Base-by-base conservation (phyloP, 2,888 invertebrate genomes). In the Lydus trimaculatus region DNA sequence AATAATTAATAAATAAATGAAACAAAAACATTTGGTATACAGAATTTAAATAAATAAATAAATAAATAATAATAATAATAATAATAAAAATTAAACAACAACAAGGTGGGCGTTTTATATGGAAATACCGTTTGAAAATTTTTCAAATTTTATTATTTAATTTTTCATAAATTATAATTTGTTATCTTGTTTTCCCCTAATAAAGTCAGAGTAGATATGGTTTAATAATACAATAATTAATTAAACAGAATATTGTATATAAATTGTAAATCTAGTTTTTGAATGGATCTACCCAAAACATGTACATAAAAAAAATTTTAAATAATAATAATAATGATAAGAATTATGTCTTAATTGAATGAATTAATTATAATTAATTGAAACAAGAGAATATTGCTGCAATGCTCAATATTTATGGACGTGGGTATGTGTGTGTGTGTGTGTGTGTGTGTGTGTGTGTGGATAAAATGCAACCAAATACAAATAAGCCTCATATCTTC, bases 101-200 rank as follows among this genome's bases (percentile, higher is more conserved):
- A 68, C 58, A 66, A 66, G 70, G 70, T 66, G 70, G n/a, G 66
- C 61, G 70, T 64, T 31, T 28, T 25, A 17, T 39, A 39, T 20
- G 65, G 65, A 60, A 60, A 43, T 20, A 28, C 62, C 60, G 43
- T 43, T 43, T 43, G n/a, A 43, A 17, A 17, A 17, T 17, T n/a
- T 43, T 43, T n/a, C n/a, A 43, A 43, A 43, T 17, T 43, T 8
- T 43, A 43, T 43, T 43, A 43, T 43, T 43, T 43, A 43, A 43
- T 17, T 43, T 43, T 43, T 43, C 43, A 43, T 43, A 43, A 43
- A 43, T 43, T 43, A 43, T 43, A 43, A 43, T 43, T 43, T 43
- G 43, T 43, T 43, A 17, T 43, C 17, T 43, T 43, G 36, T 43
- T 17, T 43, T 17, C 11, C 43, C 43, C 17, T 4, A 43, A 43